Base-by-base conservation (phyloP, 1,140 invertebrate species). In the Drosophila subpulchrella region DNA sequence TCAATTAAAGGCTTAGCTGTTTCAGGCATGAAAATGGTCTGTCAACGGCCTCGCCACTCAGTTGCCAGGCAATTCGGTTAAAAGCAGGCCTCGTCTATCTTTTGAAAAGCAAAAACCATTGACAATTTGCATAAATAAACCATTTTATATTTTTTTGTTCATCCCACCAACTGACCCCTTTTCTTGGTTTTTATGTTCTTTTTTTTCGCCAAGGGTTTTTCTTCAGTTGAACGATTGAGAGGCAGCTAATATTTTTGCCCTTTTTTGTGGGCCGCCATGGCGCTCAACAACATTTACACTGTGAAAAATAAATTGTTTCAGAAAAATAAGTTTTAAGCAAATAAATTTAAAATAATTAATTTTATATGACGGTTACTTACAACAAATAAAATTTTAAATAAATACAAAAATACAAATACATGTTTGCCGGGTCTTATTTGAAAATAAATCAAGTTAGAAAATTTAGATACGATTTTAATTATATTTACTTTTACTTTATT, bases 91-190 rank as follows among this genome's bases (percentile, higher is more conserved):
- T 46, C 59, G 42, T 41, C 72, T 57, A 51, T 62, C 53, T 74
- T 71, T 39, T 74, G 42, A 46, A 74, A 56, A 74, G 68, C 61
- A 57, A 60, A 61, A 70, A 62, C 55, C 61, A 53, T 59, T 57
- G 42, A 70, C 66, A 77, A 77, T 77, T 77, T 77, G 75, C 74
- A 77, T 77, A 77, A 77, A 70, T 67, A 77, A 77, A 77, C 74
- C 74, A 77, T 77, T 77, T 67, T 42, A 55, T 11, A 66, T 67
- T 41, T 53, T 20, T 70, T 24, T 47, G 0, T 13, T 27, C 24
- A 3, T 11, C 17, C 63, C 34, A n/a, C 50, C 36, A 42, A 42
- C 51, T 41, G 60, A 58, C 47, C 72, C 54, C 30, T 67, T 75
- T 75, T 58, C 51, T 63, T 15, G 13, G 47, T 15, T 32, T 11